phyloP scores from a whole-genome alignment of 2,888 invertebrate species.

The Harpagoxenus sublaevis region DNA sequence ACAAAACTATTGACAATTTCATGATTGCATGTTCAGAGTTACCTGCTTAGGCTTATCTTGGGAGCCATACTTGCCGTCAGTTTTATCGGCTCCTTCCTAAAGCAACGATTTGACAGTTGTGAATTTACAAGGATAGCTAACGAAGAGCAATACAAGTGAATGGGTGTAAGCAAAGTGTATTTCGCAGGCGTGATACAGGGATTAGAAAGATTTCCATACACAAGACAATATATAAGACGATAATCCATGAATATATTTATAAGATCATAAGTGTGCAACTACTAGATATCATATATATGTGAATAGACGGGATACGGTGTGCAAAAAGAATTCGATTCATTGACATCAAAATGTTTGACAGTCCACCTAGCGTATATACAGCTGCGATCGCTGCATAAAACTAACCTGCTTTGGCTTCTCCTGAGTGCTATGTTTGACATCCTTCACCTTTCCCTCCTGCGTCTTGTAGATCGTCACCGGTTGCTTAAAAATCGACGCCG shows the following conservation, averaged over 20 bases:
- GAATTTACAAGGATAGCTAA: slow-evolving; percentile 64
- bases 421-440: slow-evolving; percentile 96
- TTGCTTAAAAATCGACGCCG: slow-evolving; percentile 99
- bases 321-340: background rate
- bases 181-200: background rate
- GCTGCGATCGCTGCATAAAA: background rate
- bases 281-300: slow-evolving; percentile 1
- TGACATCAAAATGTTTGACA: slow-evolving; percentile 6
- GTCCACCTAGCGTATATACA: background rate
- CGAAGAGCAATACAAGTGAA: slow-evolving; percentile 24
- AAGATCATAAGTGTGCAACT: slow-evolving; percentile 19
- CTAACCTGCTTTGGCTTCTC: slow-evolving; percentile 95
- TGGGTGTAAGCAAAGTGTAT: background rate
- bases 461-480: slow-evolving; percentile 98
- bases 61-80: slow-evolving; percentile 95
- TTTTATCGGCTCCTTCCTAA: slow-evolving; percentile 94
- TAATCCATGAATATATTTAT: slow-evolving; percentile 1
- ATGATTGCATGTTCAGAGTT: slow-evolving; percentile 80
- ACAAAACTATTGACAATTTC: slow-evolving; percentile 65
- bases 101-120: slow-evolving; percentile 82
- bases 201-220: background rate
- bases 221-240: background rate
- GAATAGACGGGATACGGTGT: background rate
- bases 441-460: slow-evolving; percentile 96
- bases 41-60: slow-evolving; percentile 97